A percentile compares a stretch with the other conserved stretches of the same genome.
Conservation (phyloP, 2,113 vertebrate species). For the Microtus ochrogaster region DNA sequence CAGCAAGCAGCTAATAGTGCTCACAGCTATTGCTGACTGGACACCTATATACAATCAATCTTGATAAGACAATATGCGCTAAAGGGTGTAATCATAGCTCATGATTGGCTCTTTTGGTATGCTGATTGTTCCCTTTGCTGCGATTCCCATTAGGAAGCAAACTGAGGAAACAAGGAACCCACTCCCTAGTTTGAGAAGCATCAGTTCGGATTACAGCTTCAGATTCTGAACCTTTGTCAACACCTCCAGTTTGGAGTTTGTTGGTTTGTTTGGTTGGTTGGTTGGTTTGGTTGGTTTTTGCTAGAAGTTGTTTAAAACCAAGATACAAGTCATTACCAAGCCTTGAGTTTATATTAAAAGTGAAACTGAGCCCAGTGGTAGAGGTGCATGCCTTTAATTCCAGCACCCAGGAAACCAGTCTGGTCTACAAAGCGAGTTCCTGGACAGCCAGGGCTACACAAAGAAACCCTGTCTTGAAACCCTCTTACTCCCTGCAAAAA, state of each 20-base stretch:
- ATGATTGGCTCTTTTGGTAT: conserved; percentile 58
- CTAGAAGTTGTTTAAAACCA: conserved; percentile 41
- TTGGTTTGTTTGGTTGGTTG: not conserved
- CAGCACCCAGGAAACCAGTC: not conserved
- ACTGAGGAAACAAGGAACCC: not conserved
- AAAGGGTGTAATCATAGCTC: not conserved
- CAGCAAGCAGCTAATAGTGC: not conserved
- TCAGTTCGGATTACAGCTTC: not conserved
- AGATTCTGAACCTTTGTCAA: not conserved
- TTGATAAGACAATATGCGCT: conserved; percentile 51
- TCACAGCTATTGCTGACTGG: conserved; percentile 15
- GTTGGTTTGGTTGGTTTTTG: not conserved
- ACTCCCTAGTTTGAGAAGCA: conserved; percentile 8
- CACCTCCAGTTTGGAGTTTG: conserved; percentile 2
- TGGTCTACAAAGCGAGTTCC: not conserved
- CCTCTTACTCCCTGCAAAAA: not conserved
- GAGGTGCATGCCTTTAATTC: not conserved
- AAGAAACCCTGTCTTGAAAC: not conserved
- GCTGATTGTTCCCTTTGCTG: conserved; percentile 58
- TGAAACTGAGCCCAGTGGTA: not conserved
- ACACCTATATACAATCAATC: not conserved
- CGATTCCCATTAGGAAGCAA: not conserved
- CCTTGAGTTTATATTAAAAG: conserved; percentile 31
- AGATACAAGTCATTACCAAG: not conserved
- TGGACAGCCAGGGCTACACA: not conserved